These are phyloP conservation scores for Oncopeltus fasciatus DNA, from an alignment of 1,140 invertebrate species.

Conservation along the genomic window DNA sequence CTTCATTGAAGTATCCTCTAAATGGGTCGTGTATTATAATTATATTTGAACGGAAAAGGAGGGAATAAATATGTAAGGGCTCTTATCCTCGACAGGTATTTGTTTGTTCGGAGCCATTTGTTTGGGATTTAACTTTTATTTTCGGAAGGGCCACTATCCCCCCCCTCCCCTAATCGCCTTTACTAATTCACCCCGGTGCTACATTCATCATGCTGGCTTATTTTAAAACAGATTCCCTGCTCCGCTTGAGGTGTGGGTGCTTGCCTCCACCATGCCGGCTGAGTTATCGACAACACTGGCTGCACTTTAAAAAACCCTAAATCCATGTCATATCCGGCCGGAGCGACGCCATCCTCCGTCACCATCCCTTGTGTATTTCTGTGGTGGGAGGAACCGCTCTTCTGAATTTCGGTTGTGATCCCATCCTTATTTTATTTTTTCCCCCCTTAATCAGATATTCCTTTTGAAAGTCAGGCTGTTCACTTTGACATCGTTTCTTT, in stretches of 20 bases:
- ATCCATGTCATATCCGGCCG: not conserved
- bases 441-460: no score
- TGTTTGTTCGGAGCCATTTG: not conserved
- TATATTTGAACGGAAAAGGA: no score
- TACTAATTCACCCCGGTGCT: not conserved
- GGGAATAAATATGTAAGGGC: no score
- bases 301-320: not conserved
- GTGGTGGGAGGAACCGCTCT: no score
- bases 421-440: no score
- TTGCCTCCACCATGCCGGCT: not conserved
- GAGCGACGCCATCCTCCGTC: no score
- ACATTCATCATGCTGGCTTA: not conserved
- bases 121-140: not conserved
- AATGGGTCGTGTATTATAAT: no score
- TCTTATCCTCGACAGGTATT: not conserved
- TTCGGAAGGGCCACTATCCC: not conserved
- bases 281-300: not conserved
- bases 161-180: not conserved
- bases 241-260: not conserved
- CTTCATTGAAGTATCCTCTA: no score
- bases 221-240: not conserved
- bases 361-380: no score
- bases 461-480: no score
- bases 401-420: no score
- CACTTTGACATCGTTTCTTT: no score